Evolutionary conservation across 1,140 invertebrate species (phyloP).

Genomic region (Linepithema humile): DNA sequence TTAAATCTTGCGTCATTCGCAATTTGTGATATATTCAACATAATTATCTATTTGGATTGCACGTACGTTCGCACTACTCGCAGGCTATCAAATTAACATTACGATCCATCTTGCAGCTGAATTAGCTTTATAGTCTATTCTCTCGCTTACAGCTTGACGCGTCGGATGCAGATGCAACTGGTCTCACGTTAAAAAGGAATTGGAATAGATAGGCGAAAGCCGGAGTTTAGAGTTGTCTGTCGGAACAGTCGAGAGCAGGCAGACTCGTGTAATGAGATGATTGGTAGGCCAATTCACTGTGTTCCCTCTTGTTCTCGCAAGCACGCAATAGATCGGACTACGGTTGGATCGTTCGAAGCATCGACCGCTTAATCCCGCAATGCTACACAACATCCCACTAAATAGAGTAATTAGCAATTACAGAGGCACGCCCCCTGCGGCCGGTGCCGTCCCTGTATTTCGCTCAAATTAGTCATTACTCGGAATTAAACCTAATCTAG

Average conservation of each 20-base stretch:
- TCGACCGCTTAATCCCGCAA: constrained; percentile 63
- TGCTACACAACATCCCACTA: constrained; percentile 59
- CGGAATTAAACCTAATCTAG: not conserved
- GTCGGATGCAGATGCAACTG: not conserved
- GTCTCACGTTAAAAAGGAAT: constrained; percentile 17
- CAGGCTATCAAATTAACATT: not conserved
- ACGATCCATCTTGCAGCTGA: not conserved
- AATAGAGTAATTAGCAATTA: constrained; percentile 65
- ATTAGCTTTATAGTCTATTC: not conserved
- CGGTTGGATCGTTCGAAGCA: constrained; percentile 29
- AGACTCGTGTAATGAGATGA: constrained; percentile 74
- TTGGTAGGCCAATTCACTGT: constrained; percentile 70
- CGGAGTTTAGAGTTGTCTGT: constrained; percentile 38
- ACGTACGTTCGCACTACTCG: not conserved
- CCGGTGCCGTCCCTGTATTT: not conserved
- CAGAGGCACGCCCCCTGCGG: not conserved
- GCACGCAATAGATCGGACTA: constrained; percentile 57
- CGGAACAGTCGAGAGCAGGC: constrained; percentile 34
- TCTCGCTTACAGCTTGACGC: not conserved
- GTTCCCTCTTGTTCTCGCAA: constrained; percentile 66
- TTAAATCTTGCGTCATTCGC: not conserved
- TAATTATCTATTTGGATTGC: not conserved
- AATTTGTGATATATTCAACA: not conserved
- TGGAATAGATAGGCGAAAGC: constrained; percentile 46
- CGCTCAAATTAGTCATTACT: not conserved